Evolutionary conservation across 2,888 invertebrate genomes (phyloP), one percentile per base, ranked within the genome.

Genomic region (Acleris laterana): DNA sequence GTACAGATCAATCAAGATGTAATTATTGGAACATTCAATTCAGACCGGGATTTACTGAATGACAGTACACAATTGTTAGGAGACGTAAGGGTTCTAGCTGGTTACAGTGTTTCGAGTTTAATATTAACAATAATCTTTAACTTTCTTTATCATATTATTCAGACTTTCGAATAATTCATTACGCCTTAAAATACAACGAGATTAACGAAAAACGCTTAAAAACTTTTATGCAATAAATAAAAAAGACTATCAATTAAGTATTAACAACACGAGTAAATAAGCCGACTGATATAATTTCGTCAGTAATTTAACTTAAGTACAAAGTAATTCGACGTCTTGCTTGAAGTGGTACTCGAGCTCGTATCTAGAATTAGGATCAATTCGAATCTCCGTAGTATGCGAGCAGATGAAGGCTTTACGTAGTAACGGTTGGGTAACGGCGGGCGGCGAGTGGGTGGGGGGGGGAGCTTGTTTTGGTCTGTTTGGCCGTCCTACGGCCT

Each of bases 401-500:
- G 63, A 70, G 73, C 76, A 79, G 78, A 79, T 78, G 78, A 79
- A 78, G 78, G 79, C 76, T 78, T 76, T 76, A 79, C 81, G 83
- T 81, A 82, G 85, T 84, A 83, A 87, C 87, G 88, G 85, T 82
- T 81, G 87, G 81, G 79, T 75, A 74, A 72, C 53, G 78, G 74
- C 74, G 72, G 74, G 77, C 71, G 77, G 74, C 76, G 46, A 74
- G 83, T 71, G 83, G 78, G 77, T 77, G 77, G 72, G 73, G 38
- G 78, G 70, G 74, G 75, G 72, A 74, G 83, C 84, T 91, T 91
- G 93, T 93, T 93, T 93, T 93, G 93, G 93, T 92, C 93, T 93
- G 90, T 93, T 93, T 93, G 88, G 89, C 82, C 87, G 87, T 87
- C 89, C 88, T 85, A 87, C 89, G 89, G 89, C 83, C 84, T 83